These are phyloP conservation scores for Hyles euphorbiae DNA, from an alignment of 1,140 invertebrate genomes.

Conservation along the genomic window DNA sequence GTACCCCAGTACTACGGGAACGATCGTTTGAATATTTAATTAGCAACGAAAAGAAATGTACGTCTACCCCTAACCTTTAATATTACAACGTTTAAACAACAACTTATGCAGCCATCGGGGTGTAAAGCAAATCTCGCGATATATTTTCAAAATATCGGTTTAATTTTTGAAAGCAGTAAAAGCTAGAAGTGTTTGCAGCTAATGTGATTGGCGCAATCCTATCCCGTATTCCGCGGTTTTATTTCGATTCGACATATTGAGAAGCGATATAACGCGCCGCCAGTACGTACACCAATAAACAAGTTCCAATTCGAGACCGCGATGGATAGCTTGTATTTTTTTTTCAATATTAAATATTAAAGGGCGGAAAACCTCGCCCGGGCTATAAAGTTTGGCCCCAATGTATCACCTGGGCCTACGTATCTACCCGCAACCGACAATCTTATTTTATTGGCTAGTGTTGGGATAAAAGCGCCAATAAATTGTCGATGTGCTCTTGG, in stretches of 20 bases:
- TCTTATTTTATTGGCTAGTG: conserved; percentile 61
- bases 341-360: conserved; percentile 73
- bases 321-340: conserved; percentile 56
- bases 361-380: conserved; percentile 55
- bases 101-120: no score
- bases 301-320: conserved; percentile 38
- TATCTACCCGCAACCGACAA: conserved; percentile 45
- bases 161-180: neutral
- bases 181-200: neutral
- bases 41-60: no score
- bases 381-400: conserved; percentile 55
- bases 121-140: neutral
- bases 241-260: neutral
- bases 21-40: no score
- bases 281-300: conserved; percentile 35
- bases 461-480: conserved; percentile 27
- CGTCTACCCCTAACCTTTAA: no score
- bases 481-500: conserved; percentile 21
- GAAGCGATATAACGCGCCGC: conserved; percentile 7
- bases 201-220: conserved; percentile 1
- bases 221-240: conserved; percentile 1
- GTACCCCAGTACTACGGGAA: no score
- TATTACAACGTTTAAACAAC: no score
- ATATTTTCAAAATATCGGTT: neutral
- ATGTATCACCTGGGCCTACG: conserved; percentile 57